Base-by-base conservation (phyloP, 2,888 invertebrate genomes). In the Melanostoma scalare region DNA sequence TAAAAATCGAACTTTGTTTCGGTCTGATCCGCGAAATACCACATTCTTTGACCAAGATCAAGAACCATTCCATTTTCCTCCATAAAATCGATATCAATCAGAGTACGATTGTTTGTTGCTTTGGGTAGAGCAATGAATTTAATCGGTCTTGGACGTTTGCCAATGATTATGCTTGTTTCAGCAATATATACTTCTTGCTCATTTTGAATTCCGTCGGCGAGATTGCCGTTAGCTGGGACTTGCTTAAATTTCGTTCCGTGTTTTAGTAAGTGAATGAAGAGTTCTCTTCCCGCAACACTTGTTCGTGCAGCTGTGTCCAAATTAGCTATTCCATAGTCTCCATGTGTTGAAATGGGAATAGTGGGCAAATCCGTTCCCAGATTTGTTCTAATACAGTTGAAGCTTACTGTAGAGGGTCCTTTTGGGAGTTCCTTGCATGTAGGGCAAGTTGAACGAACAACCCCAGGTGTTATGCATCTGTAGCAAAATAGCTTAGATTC, bases 211-310 rank as follows among this genome's bases (percentile, higher is more conserved):
- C 72, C 61, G 9, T 85, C 85, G 8, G 85, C 82, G n/a, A 85
- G 56, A 0, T 73, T 76, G 0, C 85, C 61, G 20, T 73, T 46
- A 9, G 78, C 79, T 8, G 20, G 6, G 3, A 65, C 46, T 2
- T 84, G 53, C 33, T 38, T 44, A 35, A 86, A 85, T 6, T 4
- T 10, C 6, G 80, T 85, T 4, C 50, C 76, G 40, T 79, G 77
- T 5, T 35, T 35, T 0, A 42, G 3, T 42, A 42, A 8, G 3
- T 81, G 63, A 3, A 63, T 1, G 6, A 61, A 73, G 8, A 72
- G 31, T 6, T 46, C 30, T 9, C 73, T 73, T 31, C 55, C 63
- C 5, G 61, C 53, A 3, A 63, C 63, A 30, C 63, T 73, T 10
- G 56, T 73, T 5, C 38, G 40, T 30, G 40, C 56, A 3, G 71